phyloP scores from a whole-genome alignment of 2,113 vertebrate species.

The Atractosteus spatula region DNA sequence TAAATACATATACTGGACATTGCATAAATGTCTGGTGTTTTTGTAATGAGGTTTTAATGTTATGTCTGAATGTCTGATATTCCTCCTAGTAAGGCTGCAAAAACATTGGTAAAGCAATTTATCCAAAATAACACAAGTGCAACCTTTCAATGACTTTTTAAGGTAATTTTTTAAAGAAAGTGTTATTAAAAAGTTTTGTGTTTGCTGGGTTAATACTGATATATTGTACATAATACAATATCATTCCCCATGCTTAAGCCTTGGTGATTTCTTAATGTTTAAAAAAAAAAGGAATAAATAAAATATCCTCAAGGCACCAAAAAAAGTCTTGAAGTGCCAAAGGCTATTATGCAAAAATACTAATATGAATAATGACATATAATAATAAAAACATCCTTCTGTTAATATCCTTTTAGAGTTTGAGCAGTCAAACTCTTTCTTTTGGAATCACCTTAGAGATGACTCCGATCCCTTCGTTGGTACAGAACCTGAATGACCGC shows the following conservation, averaged over 20 bases:
- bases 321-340: slow-evolving; percentile 65
- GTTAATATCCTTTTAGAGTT: slow-evolving; percentile 31
- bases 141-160: too few relatives aligned
- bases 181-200: too few relatives aligned
- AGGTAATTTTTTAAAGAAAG: too few relatives aligned
- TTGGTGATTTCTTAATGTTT: slow-evolving; percentile 48
- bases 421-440: slow-evolving; percentile 2
- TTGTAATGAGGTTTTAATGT: too few relatives aligned
- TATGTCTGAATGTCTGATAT: too few relatives aligned
- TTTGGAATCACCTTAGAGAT: slow-evolving; percentile 11
- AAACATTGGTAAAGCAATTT: too few relatives aligned
- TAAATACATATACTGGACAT: too few relatives aligned
- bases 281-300: slow-evolving; percentile 65
- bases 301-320: slow-evolving; percentile 64
- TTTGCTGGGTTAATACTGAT: too few relatives aligned
- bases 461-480: too few relatives aligned
- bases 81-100: too few relatives aligned
- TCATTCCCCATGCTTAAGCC: slow-evolving; percentile 42
- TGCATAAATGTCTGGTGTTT: too few relatives aligned
- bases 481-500: neutral
- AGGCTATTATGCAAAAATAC: slow-evolving; percentile 58
- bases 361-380: slow-evolving; percentile 22
- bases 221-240: slow-evolving; percentile 4
- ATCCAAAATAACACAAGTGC: too few relatives aligned
- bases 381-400: slow-evolving; percentile 35